phyloP scores from a whole-genome alignment of 2,797 vertebrate genomes.

The Threskiornis aethiopicus region DNA sequence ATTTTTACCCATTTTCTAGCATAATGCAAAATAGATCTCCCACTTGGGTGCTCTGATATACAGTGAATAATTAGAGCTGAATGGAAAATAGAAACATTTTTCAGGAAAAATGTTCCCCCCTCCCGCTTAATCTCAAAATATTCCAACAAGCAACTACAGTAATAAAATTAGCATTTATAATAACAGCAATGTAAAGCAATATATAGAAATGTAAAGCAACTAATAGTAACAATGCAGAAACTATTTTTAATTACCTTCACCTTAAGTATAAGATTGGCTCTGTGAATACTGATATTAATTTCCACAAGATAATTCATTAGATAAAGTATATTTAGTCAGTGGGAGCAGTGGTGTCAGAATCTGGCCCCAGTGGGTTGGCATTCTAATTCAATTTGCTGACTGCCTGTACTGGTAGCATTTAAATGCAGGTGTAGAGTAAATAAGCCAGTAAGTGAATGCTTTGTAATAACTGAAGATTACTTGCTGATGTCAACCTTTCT shows the following conservation, averaged over 20 bases:
- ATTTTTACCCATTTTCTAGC: conserved; percentile 35
- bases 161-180: background rate
- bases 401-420: background rate
- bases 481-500: background rate
- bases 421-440: background rate
- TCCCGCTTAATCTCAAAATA: background rate
- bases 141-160: background rate
- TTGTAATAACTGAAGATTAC: background rate
- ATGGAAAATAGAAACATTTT: conserved; percentile 2
- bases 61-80: conserved; percentile 39
- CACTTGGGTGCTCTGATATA: background rate
- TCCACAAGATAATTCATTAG: background rate
- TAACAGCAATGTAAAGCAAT: background rate
- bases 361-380: background rate
- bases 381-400: background rate
- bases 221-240: background rate
- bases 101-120: background rate
- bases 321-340: background rate
- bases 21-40: conserved; percentile 7
- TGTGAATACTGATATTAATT: background rate
- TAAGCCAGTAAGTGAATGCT: background rate
- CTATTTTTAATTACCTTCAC: background rate
- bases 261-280: background rate
- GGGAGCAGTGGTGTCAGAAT: background rate
- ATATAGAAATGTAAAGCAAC: background rate